These are phyloP conservation scores for Acronicta leporina DNA, from an alignment of 2,888 invertebrate genomes.

Conservation along the genomic window DNA sequence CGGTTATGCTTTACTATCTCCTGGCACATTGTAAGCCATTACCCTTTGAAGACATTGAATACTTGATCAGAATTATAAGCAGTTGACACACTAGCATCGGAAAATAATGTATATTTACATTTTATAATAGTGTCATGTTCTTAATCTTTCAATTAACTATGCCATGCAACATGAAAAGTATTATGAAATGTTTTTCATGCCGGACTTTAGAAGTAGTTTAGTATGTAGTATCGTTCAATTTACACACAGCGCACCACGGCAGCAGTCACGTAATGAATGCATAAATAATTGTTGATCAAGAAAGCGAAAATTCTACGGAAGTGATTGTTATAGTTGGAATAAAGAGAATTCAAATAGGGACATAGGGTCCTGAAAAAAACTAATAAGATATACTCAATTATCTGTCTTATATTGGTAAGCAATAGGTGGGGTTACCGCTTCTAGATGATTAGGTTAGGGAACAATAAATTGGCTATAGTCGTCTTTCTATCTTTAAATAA, in stretches of 20 bases:
- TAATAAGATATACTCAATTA: background rate
- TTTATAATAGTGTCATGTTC: slow-evolving; percentile 5
- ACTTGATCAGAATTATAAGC: slow-evolving; percentile 30
- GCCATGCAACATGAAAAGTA: slow-evolving; percentile 15
- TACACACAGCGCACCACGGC: slow-evolving; percentile 29
- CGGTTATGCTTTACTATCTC: slow-evolving; percentile 23
- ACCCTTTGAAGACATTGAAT: slow-evolving; percentile 22
- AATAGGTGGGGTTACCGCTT: background rate
- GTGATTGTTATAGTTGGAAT: slow-evolving; percentile 45
- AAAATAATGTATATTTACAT: slow-evolving; percentile 1
- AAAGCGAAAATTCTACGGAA: slow-evolving; percentile 62
- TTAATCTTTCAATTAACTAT: slow-evolving; percentile 7
- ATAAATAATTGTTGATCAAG: slow-evolving; percentile 62
- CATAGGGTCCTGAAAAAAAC: slow-evolving; percentile 21
- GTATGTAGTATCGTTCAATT: slow-evolving; percentile 39
- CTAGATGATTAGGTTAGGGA: background rate
- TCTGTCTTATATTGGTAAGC: background rate
- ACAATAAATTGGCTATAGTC: slow-evolving; percentile 3
- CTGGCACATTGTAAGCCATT: slow-evolving; percentile 16
- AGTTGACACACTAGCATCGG: slow-evolving; percentile 20
- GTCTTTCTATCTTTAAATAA: slow-evolving; percentile 4
- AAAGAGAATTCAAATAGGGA: slow-evolving; percentile 24
- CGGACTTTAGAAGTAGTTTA: slow-evolving; percentile 9
- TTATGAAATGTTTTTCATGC: slow-evolving; percentile 14
- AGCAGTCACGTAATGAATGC: slow-evolving; percentile 53